Percentiles rank a stretch among this genome's conserved stretches.
Evolutionary conservation across 2,888 invertebrate species (phyloP).

Genomic region (Hetaerina titia): DNA sequence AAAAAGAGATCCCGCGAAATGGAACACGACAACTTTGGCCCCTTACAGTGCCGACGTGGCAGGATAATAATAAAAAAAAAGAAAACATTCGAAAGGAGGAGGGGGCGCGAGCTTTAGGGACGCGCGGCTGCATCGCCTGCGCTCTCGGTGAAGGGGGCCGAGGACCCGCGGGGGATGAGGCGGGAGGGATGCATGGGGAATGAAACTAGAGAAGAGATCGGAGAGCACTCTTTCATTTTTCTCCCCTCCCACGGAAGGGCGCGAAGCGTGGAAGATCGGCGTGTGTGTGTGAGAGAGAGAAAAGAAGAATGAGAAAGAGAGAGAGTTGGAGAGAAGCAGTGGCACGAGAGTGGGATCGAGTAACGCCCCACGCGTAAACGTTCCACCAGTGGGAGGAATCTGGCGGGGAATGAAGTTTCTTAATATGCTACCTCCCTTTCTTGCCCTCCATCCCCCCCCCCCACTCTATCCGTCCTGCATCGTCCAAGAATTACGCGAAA

Average conservation of each 20-base stretch:
- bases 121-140: no score
- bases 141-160: no score
- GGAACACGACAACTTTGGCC: no score
- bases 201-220: neutral
- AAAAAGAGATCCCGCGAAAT: no score
- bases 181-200: neutral
- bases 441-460: neutral
- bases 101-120: no score
- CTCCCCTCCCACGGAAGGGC: neutral
- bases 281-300: no score
- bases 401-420: slow-evolving; percentile 47
- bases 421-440: neutral
- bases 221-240: neutral
- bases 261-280: no score
- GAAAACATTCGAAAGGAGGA: no score
- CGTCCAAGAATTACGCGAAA: neutral
- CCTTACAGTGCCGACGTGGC: no score
- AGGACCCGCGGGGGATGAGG: no score
- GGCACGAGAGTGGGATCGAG: neutral
- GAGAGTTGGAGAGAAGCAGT: neutral
- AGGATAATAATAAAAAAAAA: no score
- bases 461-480: neutral
- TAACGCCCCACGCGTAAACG: slow-evolving; percentile 46
- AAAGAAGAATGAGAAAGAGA: neutral
- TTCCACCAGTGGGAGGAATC: neutral